Percentiles rank a stretch among this genome's conserved stretches.
phyloP scores from a whole-genome alignment of 2,113 vertebrate species.

The Centropus bengalensis region DNA sequence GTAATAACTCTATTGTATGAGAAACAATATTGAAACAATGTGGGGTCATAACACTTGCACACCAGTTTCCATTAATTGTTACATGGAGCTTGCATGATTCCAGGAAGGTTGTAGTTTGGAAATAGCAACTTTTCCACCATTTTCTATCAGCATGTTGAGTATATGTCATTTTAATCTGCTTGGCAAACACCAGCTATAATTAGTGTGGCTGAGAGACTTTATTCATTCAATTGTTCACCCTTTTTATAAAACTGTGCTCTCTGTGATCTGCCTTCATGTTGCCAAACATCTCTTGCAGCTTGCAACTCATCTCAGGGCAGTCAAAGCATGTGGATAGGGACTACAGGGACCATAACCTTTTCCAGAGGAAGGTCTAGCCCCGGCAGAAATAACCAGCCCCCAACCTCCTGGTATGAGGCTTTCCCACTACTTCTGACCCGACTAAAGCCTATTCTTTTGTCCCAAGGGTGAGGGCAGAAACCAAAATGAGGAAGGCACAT shows the following conservation, averaged over 20 bases:
- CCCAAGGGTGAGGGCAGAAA: background rate
- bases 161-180: background rate
- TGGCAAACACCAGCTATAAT: background rate
- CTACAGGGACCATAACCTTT: background rate
- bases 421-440: background rate
- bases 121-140: background rate
- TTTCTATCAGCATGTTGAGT: background rate
- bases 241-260: background rate
- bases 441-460: background rate
- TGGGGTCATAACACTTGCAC: background rate
- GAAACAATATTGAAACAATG: constrained; percentile 4
- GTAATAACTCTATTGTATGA: background rate
- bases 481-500: background rate
- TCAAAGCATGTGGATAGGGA: background rate
- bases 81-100: constrained; percentile 20
- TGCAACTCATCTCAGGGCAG: background rate
- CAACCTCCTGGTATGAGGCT: background rate
- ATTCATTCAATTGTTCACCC: background rate
- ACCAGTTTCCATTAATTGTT: constrained; percentile 38
- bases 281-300: background rate
- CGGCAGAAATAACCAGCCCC: background rate
- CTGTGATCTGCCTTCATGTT: background rate
- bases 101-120: background rate
- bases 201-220: background rate
- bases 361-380: background rate